Evolutionary conservation across 2,797 vertebrate genomes (phyloP).

Genomic region (Enteromius trimaculatus): DNA sequence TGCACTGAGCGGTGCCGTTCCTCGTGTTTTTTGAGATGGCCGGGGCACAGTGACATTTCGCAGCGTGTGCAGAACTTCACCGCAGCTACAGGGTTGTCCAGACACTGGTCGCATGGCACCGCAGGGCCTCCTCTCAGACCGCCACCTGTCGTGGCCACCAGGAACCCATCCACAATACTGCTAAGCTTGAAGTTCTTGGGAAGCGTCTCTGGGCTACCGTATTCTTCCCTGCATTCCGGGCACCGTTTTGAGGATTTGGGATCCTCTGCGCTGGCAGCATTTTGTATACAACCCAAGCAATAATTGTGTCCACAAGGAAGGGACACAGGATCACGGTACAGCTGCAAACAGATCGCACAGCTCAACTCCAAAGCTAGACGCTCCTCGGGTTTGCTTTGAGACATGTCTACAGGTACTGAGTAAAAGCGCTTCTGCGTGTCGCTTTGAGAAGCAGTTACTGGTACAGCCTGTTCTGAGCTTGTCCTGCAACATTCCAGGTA

Average conservation of each 20-base stretch:
- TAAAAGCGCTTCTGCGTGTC: not conserved
- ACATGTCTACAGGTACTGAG: conserved; percentile 12
- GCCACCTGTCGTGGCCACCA: conserved; percentile 23
- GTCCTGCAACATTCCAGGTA: conserved; percentile 36
- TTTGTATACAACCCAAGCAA: conserved; percentile 71
- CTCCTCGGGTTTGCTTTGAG: conserved; percentile 58
- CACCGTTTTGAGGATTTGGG: conserved; percentile 57
- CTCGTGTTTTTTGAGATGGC: conserved; percentile 76
- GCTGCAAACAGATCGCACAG: conserved; percentile 77
- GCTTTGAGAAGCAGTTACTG: not conserved
- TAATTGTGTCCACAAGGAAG: conserved; percentile 81
- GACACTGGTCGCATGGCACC: conserved; percentile 72
- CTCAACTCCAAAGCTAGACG: conserved; percentile 71
- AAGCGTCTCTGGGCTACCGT: conserved; percentile 57
- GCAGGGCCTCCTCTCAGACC: not conserved
- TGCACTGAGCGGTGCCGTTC: conserved; percentile 71
- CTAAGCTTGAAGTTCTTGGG: conserved; percentile 78
- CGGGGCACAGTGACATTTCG: conserved; percentile 74
- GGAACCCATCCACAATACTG: conserved; percentile 73
- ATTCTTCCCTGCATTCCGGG: conserved; percentile 76
- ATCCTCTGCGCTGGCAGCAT: not conserved
- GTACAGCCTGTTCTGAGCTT: not conserved
- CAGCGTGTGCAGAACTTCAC: conserved; percentile 79
- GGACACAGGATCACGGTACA: conserved; percentile 69
- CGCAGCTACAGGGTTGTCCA: conserved; percentile 59